Base-by-base conservation (phyloP, 2,113 vertebrate genomes). In the Forbesichthys agassizii region DNA sequence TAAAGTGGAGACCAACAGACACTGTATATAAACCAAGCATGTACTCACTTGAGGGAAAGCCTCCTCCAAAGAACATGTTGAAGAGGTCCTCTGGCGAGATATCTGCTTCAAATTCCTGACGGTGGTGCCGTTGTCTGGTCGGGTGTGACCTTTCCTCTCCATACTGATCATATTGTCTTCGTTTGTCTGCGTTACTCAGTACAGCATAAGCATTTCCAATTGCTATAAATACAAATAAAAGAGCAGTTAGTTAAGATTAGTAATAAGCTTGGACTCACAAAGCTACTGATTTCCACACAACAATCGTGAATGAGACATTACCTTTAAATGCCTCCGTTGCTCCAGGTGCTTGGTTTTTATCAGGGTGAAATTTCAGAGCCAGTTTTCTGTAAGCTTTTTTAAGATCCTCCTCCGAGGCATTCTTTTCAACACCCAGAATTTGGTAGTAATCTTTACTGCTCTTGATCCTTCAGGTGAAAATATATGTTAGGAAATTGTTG, bases 31-130 rank as follows among this genome's bases (percentile, higher is more conserved):
- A 33, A 47, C 27, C 4, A 4, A 18, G 5, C 6, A 7, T 67
- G 4, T 51, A 88, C 96, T 93, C 92, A 99, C 97, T 96, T 57
- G 96, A 94, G 27, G 97, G 96, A 69, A 99, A 99, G 27, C 97
- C 96, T 36, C 97, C 96, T 9, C 98, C 98, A 68, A 99, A 99
- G 86, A 99, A 99, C 97, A 99, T 99, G 85, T 99, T 99, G 90
- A 99, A 99, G 82, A 99, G 96, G 84, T 99, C 98, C 84, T 99
- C 98, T 0, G 98, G 98, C 36, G 97, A 99, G 86, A 99, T 99
- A 86, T 99, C 96, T 0, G 98, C 96, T 85, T 99, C 97, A 27
- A 99, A 99, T n/a, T 95, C 95, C 0, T 94, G 93, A 86, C 95
- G 93, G 87, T 95, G 94, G 74, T 99, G 95, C 73, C 64, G 84